phyloP scores from a whole-genome alignment of 2,797 vertebrate species.

The Microchirus variegatus region DNA sequence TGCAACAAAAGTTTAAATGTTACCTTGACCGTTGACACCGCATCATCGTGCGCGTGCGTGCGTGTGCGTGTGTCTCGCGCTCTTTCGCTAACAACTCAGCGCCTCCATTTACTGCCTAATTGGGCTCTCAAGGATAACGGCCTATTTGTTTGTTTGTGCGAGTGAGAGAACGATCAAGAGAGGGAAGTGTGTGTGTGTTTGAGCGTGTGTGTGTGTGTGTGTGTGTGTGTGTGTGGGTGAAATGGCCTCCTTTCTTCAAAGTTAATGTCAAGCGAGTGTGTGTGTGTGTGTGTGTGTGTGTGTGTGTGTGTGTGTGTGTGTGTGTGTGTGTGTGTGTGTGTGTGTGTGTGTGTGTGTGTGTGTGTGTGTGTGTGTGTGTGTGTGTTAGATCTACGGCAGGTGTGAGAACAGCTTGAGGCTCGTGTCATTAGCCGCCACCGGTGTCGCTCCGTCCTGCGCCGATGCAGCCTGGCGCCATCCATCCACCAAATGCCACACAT shows the following conservation, averaged over 20 bases:
- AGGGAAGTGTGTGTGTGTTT: neutral
- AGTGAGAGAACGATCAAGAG: slow-evolving; percentile 25
- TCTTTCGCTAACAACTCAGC: slow-evolving; percentile 41
- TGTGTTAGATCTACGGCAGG: slow-evolving; percentile 71
- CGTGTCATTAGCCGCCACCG: slow-evolving; percentile 71
- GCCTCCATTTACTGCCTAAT: slow-evolving; percentile 66
- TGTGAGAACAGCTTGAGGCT: slow-evolving; percentile 78
- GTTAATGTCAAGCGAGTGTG: slow-evolving; percentile 71
- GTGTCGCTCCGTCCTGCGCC: slow-evolving; percentile 65
- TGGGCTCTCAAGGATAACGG: slow-evolving; percentile 74
- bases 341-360: no score
- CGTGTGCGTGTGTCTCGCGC: slow-evolving; percentile 11
- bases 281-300: no score
- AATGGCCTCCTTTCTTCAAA: slow-evolving; percentile 55
- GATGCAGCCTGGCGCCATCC: slow-evolving; percentile 63
- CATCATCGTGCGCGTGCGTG: slow-evolving; percentile 17
- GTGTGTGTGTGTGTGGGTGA: slow-evolving; percentile 19
- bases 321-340: no score
- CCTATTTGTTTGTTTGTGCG: slow-evolving; percentile 61
- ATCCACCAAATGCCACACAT: slow-evolving; percentile 56
- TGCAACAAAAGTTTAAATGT: no score
- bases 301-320: no score
- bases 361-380: no score
- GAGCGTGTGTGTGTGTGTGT: slow-evolving; percentile 14
- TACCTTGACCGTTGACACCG: slow-evolving; percentile 18